Evolutionary conservation across 1,140 invertebrate species (phyloP).

Genomic region (Laupala kohalensis): DNA sequence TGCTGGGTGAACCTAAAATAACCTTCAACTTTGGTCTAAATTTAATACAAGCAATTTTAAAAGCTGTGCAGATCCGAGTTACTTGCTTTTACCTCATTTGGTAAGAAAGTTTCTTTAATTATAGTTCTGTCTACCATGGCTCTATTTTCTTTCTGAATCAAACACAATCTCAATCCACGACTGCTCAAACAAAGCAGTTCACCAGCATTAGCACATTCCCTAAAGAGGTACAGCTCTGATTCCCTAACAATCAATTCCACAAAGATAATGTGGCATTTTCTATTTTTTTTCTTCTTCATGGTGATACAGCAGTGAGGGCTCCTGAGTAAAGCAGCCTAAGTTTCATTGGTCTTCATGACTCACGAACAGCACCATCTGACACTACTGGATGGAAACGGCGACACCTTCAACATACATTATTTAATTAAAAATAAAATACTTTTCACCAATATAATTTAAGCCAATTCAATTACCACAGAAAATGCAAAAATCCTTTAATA

Average conservation of each 20-base stretch:
- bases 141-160: neutral
- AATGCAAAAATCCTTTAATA: no score
- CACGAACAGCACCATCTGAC: conserved; percentile 3
- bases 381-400: conserved; percentile 12
- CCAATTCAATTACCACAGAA: no score
- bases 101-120: neutral
- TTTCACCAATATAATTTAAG: no score
- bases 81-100: neutral
- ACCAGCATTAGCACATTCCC: neutral
- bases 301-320: neutral
- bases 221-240: neutral
- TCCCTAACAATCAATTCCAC: neutral
- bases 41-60: neutral
- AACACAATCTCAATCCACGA: neutral
- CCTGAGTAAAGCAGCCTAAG: neutral
- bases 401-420: no score
- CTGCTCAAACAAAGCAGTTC: neutral
- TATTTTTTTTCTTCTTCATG: neutral
- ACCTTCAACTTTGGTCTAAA: neutral
- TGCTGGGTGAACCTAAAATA: neutral
- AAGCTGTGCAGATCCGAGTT: neutral
- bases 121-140: neutral
- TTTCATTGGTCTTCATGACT: neutral
- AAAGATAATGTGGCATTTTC: neutral
- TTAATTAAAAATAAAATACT: no score